Percentiles rank a stretch among this genome's conserved stretches.
Evolutionary conservation across 2,797 vertebrate genomes (phyloP).

Genomic region (Prunella strophiata): DNA sequence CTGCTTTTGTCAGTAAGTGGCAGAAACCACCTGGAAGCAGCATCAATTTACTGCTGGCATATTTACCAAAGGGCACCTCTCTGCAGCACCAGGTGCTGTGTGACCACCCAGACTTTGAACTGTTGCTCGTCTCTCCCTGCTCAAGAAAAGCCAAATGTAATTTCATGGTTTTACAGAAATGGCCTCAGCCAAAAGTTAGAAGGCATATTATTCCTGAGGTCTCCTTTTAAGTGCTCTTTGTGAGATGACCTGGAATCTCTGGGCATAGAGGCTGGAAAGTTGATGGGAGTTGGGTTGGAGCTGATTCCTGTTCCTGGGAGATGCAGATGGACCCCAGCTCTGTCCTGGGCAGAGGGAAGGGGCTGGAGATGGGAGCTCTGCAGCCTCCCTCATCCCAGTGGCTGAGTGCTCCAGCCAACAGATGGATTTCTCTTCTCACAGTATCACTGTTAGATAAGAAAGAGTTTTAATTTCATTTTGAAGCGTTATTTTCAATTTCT

Average conservation of each 20-base stretch:
- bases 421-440: background rate
- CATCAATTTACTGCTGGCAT: background rate
- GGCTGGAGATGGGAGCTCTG: background rate
- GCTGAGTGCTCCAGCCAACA: background rate
- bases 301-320: background rate
- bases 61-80: slow-evolving; percentile 18
- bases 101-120: background rate
- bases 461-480: slow-evolving; percentile 49
- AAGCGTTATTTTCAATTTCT: slow-evolving; percentile 53
- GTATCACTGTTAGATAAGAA: slow-evolving; percentile 2
- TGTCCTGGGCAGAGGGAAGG: background rate
- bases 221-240: slow-evolving; percentile 23
- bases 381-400: background rate
- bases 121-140: background rate
- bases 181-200: slow-evolving; percentile 1
- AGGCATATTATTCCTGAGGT: background rate
- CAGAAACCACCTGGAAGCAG: background rate
- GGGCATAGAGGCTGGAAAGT: background rate
- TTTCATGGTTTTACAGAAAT: slow-evolving; percentile 39
- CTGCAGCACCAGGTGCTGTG: background rate
- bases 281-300: background rate
- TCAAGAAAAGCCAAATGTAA: background rate
- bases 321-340: background rate
- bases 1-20: slow-evolving; percentile 18
- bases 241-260: background rate